phyloP scores from a whole-genome alignment of 2,888 invertebrate genomes.

The Pteria penguin region DNA sequence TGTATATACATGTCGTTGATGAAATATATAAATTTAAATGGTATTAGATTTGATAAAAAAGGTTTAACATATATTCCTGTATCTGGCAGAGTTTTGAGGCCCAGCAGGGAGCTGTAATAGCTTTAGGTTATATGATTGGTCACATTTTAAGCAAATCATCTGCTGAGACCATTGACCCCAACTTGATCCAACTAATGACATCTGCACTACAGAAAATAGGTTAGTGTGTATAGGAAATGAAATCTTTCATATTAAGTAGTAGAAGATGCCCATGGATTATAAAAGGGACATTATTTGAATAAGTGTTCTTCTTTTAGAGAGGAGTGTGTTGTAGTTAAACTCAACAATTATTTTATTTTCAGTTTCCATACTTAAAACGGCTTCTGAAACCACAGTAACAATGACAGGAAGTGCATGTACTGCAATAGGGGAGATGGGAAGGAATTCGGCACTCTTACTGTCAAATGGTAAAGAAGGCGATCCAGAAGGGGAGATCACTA shows the following conservation, averaged over 20 bases:
- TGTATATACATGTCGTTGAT: neutral
- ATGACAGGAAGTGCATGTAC: constrained; percentile 83
- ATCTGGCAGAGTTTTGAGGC: constrained; percentile 86
- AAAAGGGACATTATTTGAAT: too few relatives aligned
- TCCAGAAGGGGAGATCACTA: constrained; percentile 81
- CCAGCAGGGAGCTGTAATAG: constrained; percentile 89
- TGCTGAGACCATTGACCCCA: constrained; percentile 16
- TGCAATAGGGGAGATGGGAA: constrained; percentile 86
- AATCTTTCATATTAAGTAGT: too few relatives aligned
- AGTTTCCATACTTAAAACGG: constrained; percentile 61
- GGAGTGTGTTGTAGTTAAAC: neutral
- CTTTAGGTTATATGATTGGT: constrained; percentile 84
- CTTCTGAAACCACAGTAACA: constrained; percentile 52
- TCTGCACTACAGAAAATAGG: neutral
- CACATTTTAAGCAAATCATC: constrained; percentile 30
- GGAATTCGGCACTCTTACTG: constrained; percentile 86
- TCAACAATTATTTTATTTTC: constrained; percentile 33
- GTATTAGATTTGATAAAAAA: too few relatives aligned
- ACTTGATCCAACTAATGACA: constrained; percentile 30
- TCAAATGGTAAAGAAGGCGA: constrained; percentile 80
- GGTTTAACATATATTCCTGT: constrained; percentile 26
- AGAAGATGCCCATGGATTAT: too few relatives aligned
- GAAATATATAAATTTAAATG: too few relatives aligned
- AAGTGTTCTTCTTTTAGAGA: neutral
- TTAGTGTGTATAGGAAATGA: too few relatives aligned